A percentile compares a stretch with the other conserved stretches of the same genome.
phyloP scores from a whole-genome alignment of 2,888 invertebrate genomes.

The Dicycla oo region DNA sequence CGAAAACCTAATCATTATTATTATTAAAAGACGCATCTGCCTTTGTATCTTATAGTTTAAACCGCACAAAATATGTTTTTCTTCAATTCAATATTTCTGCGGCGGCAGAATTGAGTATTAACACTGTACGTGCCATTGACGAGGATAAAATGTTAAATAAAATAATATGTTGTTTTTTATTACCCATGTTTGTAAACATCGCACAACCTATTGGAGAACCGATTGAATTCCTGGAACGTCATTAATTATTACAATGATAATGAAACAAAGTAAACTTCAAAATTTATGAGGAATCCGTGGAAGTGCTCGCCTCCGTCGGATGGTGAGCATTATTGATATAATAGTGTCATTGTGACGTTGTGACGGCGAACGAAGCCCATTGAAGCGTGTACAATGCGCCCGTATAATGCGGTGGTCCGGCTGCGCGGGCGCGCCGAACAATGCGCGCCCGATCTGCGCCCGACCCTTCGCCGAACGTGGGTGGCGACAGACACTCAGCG shows the following conservation, averaged over 20 bases:
- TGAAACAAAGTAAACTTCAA: constrained; percentile 77
- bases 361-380: constrained; percentile 86
- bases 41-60: too few species aligned
- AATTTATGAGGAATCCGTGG: constrained; percentile 85
- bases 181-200: constrained; percentile 31
- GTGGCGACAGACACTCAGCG: constrained; percentile 77
- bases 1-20: too few species aligned
- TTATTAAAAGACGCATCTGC: too few species aligned
- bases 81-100: too few species aligned
- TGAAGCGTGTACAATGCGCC: constrained; percentile 89
- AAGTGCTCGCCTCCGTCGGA: constrained; percentile 79
- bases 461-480: constrained; percentile 85
- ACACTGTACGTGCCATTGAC: background rate
- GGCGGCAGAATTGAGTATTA: too few species aligned
- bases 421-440: constrained; percentile 82
- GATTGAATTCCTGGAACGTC: constrained; percentile 55
- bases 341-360: constrained; percentile 88
- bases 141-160: constrained; percentile 1
- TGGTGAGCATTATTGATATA: constrained; percentile 86
- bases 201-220: background rate
- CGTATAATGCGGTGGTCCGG: constrained; percentile 86
- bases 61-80: too few species aligned
- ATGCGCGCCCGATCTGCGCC: constrained; percentile 80
- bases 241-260: constrained; percentile 66
- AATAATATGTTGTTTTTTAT: background rate